Evolutionary conservation across 1,140 invertebrate species (phyloP), one percentile per base, ranked within the genome.

Genomic region (Ceratosolen solmsi): DNA sequence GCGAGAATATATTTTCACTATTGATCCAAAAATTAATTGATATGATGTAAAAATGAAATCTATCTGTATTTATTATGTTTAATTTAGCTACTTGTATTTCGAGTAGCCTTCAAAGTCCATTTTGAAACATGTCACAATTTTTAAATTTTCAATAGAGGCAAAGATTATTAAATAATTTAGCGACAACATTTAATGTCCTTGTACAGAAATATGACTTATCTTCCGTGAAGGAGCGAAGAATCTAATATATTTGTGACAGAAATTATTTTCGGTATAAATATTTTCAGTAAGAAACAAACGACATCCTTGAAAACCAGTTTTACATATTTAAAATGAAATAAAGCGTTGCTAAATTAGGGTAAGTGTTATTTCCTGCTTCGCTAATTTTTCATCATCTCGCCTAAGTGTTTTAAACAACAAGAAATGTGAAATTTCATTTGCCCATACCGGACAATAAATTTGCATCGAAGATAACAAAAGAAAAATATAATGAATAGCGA

Each of bases 301-400:
- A 1, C 22, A 68, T 25, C 63, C 63, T 68, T 68, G 63, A 38
- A 68, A 38, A 38, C 36, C 38, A 38, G 63, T 38, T 68, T 38
- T 38, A 68, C 63, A n/a, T 11, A 38, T 68, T 68, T 68, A 68
- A 17, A 68, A n/a, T 3, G 33, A 38, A 33, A 68, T 68, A 38
- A 38, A 68, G 63, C 15, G 63, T 22, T 4, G 17, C 51, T 20
- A 65, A 65, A 33, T 65, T 36, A 65, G 33, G 63, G 25, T 30
- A 36, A 54, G 20, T 22, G 20, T 11, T 36, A 36, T 65, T 65
- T 65, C 63, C 63, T 65, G 33, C 30, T 5, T 5, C 63, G 30
- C 3, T n/a, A 65, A 65, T 36, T 22, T 4, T 1, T 4, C 17
- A 65, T 58, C 17, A 13, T 36, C 20, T 36, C 33, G 8, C 3